These are phyloP conservation scores for Barbus barbus DNA, from an alignment of 2,113 vertebrate genomes.

Conservation along the genomic window DNA sequence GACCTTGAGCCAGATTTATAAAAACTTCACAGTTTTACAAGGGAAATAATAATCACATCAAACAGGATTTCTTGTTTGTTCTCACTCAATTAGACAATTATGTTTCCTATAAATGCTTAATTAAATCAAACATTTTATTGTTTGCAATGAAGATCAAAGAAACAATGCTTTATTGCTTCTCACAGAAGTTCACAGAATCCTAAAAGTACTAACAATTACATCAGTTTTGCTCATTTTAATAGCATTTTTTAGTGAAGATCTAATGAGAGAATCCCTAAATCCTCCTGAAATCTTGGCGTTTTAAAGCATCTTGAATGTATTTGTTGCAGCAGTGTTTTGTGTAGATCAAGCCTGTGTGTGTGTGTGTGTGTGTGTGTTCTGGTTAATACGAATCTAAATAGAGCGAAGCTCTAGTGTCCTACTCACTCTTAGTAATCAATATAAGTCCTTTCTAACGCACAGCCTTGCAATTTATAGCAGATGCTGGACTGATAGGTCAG, in stretches of 20 bases:
- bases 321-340: slow-evolving; percentile 12
- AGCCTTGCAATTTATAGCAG: slow-evolving; percentile 68
- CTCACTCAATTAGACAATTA: not conserved
- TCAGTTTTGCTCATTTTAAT: not conserved
- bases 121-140: not conserved
- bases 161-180: not conserved
- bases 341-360: slow-evolving; percentile 2
- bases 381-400: slow-evolving; percentile 55
- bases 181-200: not conserved
- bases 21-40: not conserved
- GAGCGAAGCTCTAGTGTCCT: slow-evolving; percentile 56
- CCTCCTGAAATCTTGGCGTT: not conserved
- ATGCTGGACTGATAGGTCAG: slow-evolving; percentile 66
- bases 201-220: not conserved
- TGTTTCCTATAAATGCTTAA: not conserved
- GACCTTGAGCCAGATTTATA: not conserved
- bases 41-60: slow-evolving; percentile 7
- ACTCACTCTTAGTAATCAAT: slow-evolving; percentile 69
- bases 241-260: not conserved
- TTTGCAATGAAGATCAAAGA: not conserved
- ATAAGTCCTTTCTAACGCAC: slow-evolving; percentile 61
- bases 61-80: not conserved
- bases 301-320: not conserved
- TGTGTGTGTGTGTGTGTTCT: slow-evolving; percentile 42
- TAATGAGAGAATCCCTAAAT: not conserved